Percentiles rank a stretch among this genome's conserved stretches.
phyloP scores from a whole-genome alignment of 2,888 invertebrate species.

The Drosophila limbata region DNA sequence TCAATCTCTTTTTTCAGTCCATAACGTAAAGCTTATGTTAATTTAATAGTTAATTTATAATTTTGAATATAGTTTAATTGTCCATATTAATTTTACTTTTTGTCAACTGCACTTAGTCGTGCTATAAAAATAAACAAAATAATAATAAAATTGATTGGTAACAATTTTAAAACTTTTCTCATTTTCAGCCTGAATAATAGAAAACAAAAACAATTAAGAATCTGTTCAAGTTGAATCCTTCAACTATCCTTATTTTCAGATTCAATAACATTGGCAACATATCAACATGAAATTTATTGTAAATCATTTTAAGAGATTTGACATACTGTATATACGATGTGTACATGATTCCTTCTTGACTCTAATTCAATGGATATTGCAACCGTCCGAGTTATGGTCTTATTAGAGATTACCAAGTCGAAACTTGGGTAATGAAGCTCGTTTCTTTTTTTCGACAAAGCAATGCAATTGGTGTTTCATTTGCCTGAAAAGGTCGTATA shows the following conservation, averaged over 20 bases:
- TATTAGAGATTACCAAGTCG: conserved; percentile 10
- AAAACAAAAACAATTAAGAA: not conserved
- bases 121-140: too few species aligned
- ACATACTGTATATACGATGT: not conserved
- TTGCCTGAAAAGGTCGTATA: conserved; percentile 42
- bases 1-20: too few species aligned
- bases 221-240: not conserved
- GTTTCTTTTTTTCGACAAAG: conserved; percentile 20
- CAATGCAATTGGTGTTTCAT: conserved; percentile 36
- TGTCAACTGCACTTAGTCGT: too few species aligned
- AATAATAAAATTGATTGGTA: too few species aligned
- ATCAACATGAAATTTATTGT: too few species aligned
- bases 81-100: too few species aligned
- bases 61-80: too few species aligned
- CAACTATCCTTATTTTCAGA: not conserved
- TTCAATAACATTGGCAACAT: not conserved
- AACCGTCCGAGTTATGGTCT: not conserved
- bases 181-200: not conserved
- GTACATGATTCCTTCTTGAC: not conserved
- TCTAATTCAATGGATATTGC: conserved; percentile 8
- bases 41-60: too few species aligned
- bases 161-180: not conserved
- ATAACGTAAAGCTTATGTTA: too few species aligned
- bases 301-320: not conserved
- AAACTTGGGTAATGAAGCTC: conserved; percentile 10